Conservation (phyloP, 2,888 invertebrate species). For the Caenorhabditis imperialis region DNA sequence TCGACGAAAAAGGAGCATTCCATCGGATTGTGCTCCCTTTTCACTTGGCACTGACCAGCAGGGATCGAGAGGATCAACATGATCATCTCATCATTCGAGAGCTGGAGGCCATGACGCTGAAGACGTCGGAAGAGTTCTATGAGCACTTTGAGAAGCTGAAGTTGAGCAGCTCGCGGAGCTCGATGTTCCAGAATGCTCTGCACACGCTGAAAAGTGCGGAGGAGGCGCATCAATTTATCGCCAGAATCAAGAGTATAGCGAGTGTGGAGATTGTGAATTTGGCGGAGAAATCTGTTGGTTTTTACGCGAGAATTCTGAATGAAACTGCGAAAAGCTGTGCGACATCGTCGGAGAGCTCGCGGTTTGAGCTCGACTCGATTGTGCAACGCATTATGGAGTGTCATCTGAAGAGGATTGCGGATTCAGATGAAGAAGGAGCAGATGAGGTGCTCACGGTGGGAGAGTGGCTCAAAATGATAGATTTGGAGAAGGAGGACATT, state of each 20-base stretch:
- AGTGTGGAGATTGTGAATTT: slow-evolving; percentile 10
- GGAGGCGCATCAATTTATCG: slow-evolving; percentile 31
- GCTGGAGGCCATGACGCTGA: slow-evolving; percentile 4
- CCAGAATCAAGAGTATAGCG: slow-evolving; percentile 19
- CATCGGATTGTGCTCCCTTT: slow-evolving; percentile 67
- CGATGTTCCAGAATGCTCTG: slow-evolving; percentile 35
- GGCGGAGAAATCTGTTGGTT: slow-evolving; percentile 22
- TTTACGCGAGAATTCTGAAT: slow-evolving; percentile 31
- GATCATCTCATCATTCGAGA: slow-evolving; percentile 69
- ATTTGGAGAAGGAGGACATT: slow-evolving; percentile 16
- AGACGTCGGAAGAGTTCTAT: slow-evolving; percentile 27
- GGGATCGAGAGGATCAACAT: slow-evolving; percentile 62
- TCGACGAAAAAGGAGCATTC: slow-evolving; percentile 57
- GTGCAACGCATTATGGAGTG: slow-evolving; percentile 31
- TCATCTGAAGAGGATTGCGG: slow-evolving; percentile 29
- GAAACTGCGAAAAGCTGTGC: slow-evolving; percentile 10
- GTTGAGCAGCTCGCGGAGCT: slow-evolving; percentile 28
- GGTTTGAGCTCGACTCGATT: slow-evolving; percentile 30
- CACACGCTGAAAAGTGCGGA: slow-evolving; percentile 13
- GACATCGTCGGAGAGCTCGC: slow-evolving; percentile 14
- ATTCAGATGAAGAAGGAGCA: slow-evolving; percentile 15
- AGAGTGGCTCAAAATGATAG: slow-evolving; percentile 43
- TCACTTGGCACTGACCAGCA: slow-evolving; percentile 66
- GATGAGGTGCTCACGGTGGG: slow-evolving; percentile 24
- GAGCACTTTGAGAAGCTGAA: slow-evolving; percentile 20